These are phyloP conservation scores for Selene dorsalis DNA, from an alignment of 2,797 vertebrate species.

Conservation along the genomic window DNA sequence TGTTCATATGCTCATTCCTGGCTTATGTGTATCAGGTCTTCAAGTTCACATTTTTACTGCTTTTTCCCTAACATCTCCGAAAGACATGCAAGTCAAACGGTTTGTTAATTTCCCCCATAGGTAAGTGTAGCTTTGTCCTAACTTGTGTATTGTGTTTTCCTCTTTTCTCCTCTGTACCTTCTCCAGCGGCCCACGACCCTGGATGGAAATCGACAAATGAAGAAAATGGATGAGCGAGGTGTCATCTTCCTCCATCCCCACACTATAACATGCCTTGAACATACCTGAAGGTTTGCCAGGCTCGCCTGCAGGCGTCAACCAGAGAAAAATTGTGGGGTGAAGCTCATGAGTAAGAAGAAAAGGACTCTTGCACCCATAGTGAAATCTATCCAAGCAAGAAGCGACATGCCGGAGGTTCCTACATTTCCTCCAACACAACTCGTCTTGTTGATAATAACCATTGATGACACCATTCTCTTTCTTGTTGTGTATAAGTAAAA, in stretches of 20 bases:
- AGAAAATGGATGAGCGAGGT: conserved; percentile 26
- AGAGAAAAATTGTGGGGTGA: conserved; percentile 23
- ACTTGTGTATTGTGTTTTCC: conserved; percentile 1
- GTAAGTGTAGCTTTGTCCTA: not conserved
- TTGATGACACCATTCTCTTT: conserved; percentile 13
- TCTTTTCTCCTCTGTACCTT: conserved; percentile 8
- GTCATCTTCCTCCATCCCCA: conserved; percentile 35
- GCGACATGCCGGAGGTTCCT: conserved; percentile 33
- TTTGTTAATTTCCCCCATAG: conserved; percentile 13
- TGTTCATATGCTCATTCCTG: not conserved
- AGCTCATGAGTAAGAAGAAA: conserved; percentile 45
- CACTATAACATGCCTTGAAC: conserved; percentile 22
- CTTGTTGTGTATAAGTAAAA: conserved; percentile 22
- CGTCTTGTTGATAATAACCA: conserved; percentile 33
- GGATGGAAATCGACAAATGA: conserved; percentile 22
- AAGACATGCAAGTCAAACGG: conserved; percentile 5
- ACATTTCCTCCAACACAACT: conserved; percentile 34
- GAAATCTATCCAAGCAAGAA: conserved; percentile 48
- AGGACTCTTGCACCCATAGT: conserved; percentile 41
- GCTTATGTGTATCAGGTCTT: too few relatives aligned
- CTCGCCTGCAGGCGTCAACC: conserved; percentile 26
- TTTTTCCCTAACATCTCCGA: not conserved
- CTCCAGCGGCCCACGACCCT: not conserved
- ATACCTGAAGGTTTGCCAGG: conserved; percentile 37
- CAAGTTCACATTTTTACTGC: too few relatives aligned